A percentile compares a stretch with the other conserved stretches of the same genome.
phyloP scores from a whole-genome alignment of 2,888 invertebrate genomes.

The Brachynemurus nebulosus region DNA sequence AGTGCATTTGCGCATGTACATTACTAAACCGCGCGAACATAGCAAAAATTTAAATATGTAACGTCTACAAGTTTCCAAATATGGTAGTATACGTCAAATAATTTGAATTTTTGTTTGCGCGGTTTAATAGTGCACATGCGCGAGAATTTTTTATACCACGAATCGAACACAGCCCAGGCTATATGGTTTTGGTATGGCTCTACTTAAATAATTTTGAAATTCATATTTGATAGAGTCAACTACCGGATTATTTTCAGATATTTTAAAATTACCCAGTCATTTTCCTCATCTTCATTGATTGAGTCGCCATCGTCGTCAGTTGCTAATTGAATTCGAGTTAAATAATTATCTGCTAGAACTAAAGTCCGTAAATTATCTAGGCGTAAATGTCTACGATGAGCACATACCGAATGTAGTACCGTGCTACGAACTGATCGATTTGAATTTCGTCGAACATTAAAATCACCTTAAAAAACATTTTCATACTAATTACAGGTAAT shows the following conservation, averaged over 20 bases:
- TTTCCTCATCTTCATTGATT: constrained; percentile 39
- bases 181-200: too few relatives aligned
- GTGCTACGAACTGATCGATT: constrained; percentile 54
- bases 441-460: constrained; percentile 33
- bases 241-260: constrained; percentile 12
- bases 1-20: too few relatives aligned
- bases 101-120: too few relatives aligned
- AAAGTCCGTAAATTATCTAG: constrained; percentile 71
- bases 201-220: background rate
- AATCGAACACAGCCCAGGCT: too few relatives aligned
- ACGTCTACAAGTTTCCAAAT: too few relatives aligned
- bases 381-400: constrained; percentile 69
- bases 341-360: constrained; percentile 72
- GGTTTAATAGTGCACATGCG: too few relatives aligned
- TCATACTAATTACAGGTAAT: too few relatives aligned
- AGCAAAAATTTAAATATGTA: too few relatives aligned
- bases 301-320: constrained; percentile 65
- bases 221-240: too few relatives aligned
- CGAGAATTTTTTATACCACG: too few relatives aligned
- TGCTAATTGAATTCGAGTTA: constrained; percentile 65
- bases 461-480: constrained; percentile 22
- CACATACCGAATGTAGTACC: constrained; percentile 67
- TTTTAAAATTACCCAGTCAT: constrained; percentile 49
- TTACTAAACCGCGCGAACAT: too few relatives aligned
- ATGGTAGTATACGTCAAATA: too few relatives aligned